These are phyloP conservation scores for Coelopa pilipes DNA, from an alignment of 2,888 invertebrate genomes.

Conservation along the genomic window DNA sequence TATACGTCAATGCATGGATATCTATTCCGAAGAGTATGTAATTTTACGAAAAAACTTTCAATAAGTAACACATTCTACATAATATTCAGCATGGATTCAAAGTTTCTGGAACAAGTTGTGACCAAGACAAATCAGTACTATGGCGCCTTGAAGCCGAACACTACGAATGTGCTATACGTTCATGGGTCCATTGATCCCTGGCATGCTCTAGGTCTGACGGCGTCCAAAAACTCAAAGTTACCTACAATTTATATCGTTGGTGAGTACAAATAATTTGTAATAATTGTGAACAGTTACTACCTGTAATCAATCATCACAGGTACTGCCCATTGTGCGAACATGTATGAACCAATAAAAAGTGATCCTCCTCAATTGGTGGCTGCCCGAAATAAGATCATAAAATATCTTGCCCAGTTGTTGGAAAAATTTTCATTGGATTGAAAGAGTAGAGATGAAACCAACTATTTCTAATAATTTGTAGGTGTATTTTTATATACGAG, in stretches of 20 bases:
- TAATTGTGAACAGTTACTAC: not conserved
- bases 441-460: not conserved
- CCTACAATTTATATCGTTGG: constrained; percentile 82
- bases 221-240: constrained; percentile 69
- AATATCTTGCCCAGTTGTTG: constrained; percentile 50
- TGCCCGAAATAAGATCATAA: constrained; percentile 74
- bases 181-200: constrained; percentile 92
- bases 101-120: constrained; percentile 73
- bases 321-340: constrained; percentile 94
- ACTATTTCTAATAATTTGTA: no score
- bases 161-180: constrained; percentile 81
- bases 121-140: constrained; percentile 82
- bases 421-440: constrained; percentile 28
- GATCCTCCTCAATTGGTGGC: constrained; percentile 76
- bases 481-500: no score
- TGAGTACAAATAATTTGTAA: constrained; percentile 54
- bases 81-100: constrained; percentile 70
- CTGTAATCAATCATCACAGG: constrained; percentile 69
- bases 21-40: constrained; percentile 66
- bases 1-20: constrained; percentile 82
- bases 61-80: not conserved
- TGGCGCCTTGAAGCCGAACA: constrained; percentile 78
- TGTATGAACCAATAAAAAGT: constrained; percentile 80
- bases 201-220: constrained; percentile 82
- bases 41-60: not conserved